Percentiles rank a stretch among this genome's conserved stretches.
phyloP scores from a whole-genome alignment of 2,113 vertebrate species.

The Chaetura pelagica region DNA sequence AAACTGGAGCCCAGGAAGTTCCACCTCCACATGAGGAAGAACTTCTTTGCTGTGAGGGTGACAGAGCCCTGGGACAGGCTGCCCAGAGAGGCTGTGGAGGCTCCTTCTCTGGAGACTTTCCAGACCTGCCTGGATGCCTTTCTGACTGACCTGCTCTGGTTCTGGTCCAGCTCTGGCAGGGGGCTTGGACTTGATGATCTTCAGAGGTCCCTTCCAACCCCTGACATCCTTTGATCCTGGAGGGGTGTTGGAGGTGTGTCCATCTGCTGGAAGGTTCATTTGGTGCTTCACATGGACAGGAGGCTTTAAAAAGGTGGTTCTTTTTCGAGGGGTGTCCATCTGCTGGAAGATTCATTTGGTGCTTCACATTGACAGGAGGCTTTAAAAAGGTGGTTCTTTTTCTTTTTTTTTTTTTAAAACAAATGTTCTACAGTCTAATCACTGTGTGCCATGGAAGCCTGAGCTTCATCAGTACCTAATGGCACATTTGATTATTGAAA shows the following conservation, averaged over 20 bases:
- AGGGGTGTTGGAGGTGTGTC: not conserved
- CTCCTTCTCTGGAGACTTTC: too few relatives aligned
- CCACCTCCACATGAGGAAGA: too few relatives aligned
- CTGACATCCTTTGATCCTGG: too few relatives aligned
- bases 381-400: not conserved
- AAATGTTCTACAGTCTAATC: not conserved
- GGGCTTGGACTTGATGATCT: too few relatives aligned
- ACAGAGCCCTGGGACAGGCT: too few relatives aligned
- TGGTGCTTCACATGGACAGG: not conserved
- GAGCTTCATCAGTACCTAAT: not conserved
- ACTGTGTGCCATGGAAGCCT: rapidly evolving
- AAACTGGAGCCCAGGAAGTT: too few relatives aligned
- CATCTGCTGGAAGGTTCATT: not conserved
- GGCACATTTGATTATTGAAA: not conserved
- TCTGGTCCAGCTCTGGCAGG: too few relatives aligned
- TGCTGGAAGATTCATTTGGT: not conserved
- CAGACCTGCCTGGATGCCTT: too few relatives aligned
- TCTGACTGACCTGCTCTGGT: too few relatives aligned
- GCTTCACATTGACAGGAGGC: not conserved
- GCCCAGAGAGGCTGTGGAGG: too few relatives aligned
- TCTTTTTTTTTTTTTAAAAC: not conserved
- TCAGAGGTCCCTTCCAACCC: too few relatives aligned
- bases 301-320: not conserved
- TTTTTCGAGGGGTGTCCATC: not conserved
- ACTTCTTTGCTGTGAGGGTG: too few relatives aligned